These are phyloP conservation scores for Falco cherrug DNA, from an alignment of 2,797 vertebrate genomes.

Conservation along the genomic window DNA sequence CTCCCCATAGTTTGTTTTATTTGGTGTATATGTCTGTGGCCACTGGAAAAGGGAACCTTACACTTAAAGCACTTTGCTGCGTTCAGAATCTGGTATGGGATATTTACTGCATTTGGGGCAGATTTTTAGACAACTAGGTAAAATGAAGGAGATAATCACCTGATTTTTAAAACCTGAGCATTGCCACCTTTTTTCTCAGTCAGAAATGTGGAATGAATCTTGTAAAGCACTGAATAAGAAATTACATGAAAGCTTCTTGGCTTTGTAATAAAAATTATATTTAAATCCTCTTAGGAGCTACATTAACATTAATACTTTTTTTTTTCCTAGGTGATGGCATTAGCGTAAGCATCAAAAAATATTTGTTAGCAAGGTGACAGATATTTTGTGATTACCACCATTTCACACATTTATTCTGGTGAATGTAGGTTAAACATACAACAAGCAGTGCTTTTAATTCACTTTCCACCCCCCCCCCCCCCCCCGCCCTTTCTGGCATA, in stretches of 20 bases:
- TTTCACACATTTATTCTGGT: not conserved
- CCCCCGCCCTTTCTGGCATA: conserved; percentile 9
- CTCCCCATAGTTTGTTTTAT: not conserved
- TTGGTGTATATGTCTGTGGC: not conserved
- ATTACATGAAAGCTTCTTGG: not conserved
- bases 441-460: not conserved
- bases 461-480: too few relatives aligned
- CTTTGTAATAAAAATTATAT: not conserved
- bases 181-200: not conserved
- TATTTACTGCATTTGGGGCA: not conserved
- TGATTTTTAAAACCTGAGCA: not conserved
- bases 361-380: not conserved
- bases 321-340: not conserved
- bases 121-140: not conserved
- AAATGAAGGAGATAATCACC: not conserved
- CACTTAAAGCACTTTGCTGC: not conserved
- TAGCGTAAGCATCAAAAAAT: not conserved
- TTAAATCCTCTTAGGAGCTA: not conserved
- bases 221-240: not conserved
- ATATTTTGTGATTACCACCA: not conserved
- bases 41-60: not conserved
- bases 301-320: not conserved
- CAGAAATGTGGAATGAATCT: not conserved
- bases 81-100: not conserved
- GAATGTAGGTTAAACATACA: not conserved